These are phyloP conservation scores for Mythimna pallens DNA, from an alignment of 2,888 invertebrate species.

Conservation along the genomic window DNA sequence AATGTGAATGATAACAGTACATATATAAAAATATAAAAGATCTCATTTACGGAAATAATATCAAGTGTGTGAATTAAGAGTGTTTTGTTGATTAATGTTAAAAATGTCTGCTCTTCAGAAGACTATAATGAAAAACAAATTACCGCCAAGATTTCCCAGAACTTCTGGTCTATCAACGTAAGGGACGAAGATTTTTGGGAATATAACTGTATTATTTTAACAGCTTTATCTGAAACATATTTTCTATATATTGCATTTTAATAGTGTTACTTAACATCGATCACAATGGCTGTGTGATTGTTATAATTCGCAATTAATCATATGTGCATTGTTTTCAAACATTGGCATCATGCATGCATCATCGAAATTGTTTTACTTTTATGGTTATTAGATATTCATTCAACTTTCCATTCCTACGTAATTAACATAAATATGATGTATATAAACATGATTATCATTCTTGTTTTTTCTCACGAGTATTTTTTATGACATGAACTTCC, in stretches of 20 bases:
- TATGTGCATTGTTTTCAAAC: conserved; percentile 46
- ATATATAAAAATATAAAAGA: conserved; percentile 21
- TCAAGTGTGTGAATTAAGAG: conserved; percentile 6
- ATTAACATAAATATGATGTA: neutral
- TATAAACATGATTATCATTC: neutral
- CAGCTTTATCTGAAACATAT: neutral
- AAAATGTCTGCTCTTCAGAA: conserved; percentile 93
- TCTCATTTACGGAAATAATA: conserved; percentile 14
- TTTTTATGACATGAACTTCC: neutral
- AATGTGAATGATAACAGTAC: conserved; percentile 35
- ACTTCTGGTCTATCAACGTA: conserved; percentile 81
- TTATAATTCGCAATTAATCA: neutral
- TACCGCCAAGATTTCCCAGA: conserved; percentile 91
- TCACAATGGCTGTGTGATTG: neutral
- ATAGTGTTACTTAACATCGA: neutral
- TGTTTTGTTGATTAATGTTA: conserved; percentile 5
- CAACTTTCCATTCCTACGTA: neutral
- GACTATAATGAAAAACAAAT: conserved; percentile 92
- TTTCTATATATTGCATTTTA: neutral
- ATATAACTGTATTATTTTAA: conserved; percentile 7
- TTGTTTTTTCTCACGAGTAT: neutral
- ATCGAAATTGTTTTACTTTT: conserved; percentile 27
- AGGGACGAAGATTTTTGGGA: conserved; percentile 28
- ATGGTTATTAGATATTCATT: neutral
- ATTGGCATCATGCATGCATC: conserved; percentile 14